Base-by-base conservation (phyloP, 2,888 invertebrate genomes). In the Parnassius orleans region DNA sequence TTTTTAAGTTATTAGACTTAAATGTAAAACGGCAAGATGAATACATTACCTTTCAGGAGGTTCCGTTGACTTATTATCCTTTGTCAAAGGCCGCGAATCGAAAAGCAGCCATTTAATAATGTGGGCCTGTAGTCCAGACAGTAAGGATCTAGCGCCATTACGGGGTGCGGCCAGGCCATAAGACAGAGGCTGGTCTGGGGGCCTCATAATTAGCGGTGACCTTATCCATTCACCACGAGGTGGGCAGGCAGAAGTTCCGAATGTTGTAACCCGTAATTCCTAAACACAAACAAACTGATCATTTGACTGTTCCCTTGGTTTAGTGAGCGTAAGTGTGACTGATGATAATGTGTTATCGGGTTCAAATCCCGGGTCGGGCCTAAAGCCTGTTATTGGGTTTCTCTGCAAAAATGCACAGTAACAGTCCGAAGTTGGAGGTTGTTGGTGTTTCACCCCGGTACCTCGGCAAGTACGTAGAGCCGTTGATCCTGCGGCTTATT, bases 151-250 rank as follows among this genome's bases (percentile, higher is more conserved):
- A 3, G 94, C 93, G 0, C 93, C 94, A 71, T 95, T 95, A 9
- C 95, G 88, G 0, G 95, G 93, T 5, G 94, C 93, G 24, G 93
- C 91, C 14, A 95, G 80, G 0, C 95, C 95, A 72, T 94, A 95
- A 0, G 93, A 91, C n/a, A 94, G 77, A 1, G 87, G 86, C 65
- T 93, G 93, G 52, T 92, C 92, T 0, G 93, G 87, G 0, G 94
- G 88, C 47, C 94, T 91, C 81, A 95, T 93, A 15, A 92, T 82
- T n/a, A 95, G 86, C 0, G 95, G 93, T 1, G 95, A 95, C 54
- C 95, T 90, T 19, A 94, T 86, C 95, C 95, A 95, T 80, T 95
- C 95, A 0, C 93, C 93, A 14, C 95, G 90, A n/a, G 95, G 94
- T 2, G 95, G 94, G 63, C 94, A 94, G 0, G 94, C 93, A 0